Evolutionary conservation across 53 echinoderm and acorn worm genomes (phyloP), one percentile per base, ranked within the genome.

Genomic region (Echinometra lucunter): DNA sequence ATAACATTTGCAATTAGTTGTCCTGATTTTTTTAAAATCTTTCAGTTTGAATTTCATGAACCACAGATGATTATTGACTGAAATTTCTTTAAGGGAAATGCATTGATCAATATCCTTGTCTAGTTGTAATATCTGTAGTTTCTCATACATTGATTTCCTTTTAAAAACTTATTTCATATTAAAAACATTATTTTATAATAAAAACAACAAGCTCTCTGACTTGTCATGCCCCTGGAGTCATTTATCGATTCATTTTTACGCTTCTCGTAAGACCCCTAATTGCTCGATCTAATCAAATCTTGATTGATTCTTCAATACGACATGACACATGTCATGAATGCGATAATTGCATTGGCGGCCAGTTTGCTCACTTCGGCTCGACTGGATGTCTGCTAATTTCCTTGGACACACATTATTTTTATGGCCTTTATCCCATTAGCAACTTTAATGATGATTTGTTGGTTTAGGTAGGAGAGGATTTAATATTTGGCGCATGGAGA

Each of bases 211-310:
- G 78, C 42, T 18, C 8, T 38, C 78, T 35, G 19, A 6, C 23
- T 42, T 42, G 19, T 12, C 78, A 42, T 38, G 3, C 78, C 78
- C 38, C 78, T 23, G 3, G 38, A 10, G 18, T 38, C 17, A 19
- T 42, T 75, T 12, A 78, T 78, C 42, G 35, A 78, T 78, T 78
- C 38, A 78, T 35, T 17, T 3, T 23, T 6, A 78, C 21, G 38
- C 42, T 19, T 42, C 78, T 78, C 19, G 1, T 78, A 78, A 78
- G 78, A 40, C 78, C 78, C 19, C 78, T 78, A 78, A 78, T 78
- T 78, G 78, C 78, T 78, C 78, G 38, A 21, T 38, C 78, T 78
- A 78, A 78, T 78, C 78, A 78, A 78, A 78, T 78, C 78, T 78
- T 42, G 17, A 78, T 78, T 78, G 78, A 78, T 78, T 78, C 42